Evolutionary conservation across 2,113 vertebrate species (phyloP).

Genomic region (Nematolebias whitei): DNA sequence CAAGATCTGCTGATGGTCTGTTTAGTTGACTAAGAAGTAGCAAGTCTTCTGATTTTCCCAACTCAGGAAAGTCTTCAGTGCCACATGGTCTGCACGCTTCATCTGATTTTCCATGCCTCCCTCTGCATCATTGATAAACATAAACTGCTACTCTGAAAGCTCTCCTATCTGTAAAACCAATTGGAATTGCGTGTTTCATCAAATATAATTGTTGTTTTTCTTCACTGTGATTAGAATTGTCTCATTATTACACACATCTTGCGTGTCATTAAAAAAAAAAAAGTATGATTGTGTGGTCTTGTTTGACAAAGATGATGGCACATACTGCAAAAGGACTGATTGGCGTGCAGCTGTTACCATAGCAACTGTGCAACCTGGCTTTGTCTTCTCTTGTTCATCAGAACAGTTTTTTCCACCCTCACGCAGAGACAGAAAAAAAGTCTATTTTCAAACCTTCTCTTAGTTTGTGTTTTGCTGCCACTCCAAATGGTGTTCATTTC

Average conservation of each 20-base stretch:
- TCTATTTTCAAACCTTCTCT: conserved; percentile 12
- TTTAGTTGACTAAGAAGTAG: conserved; percentile 6
- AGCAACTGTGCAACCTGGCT: conserved; percentile 69
- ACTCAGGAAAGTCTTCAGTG: conserved; percentile 41
- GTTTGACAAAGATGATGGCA: conserved; percentile 55
- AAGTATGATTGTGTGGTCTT: conserved; percentile 9
- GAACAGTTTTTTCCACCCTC: conserved; percentile 18
- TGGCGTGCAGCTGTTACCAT: conserved; percentile 67
- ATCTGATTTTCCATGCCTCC: conserved; percentile 50
- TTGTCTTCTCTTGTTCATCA: conserved; percentile 55
- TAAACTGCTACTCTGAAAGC: conserved; percentile 7
- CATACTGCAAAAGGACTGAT: conserved; percentile 58
- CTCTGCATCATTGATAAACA: conserved; percentile 42
- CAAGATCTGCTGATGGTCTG: neutral
- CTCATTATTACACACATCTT: conserved; percentile 21
- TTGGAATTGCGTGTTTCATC: conserved; percentile 34
- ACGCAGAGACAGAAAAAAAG: neutral
- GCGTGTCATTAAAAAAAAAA: conserved; percentile 9
- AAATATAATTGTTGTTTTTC: conserved; percentile 47
- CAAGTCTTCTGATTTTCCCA: conserved; percentile 30
- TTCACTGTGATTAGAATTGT: conserved; percentile 10
- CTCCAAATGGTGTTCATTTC: conserved; percentile 19
- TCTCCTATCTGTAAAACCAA: conserved; percentile 6
- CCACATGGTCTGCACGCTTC: conserved; percentile 50
- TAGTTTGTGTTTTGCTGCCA: conserved; percentile 24